Conservation (phyloP, 2,888 invertebrate genomes). For the Caenorhabditis afra region DNA sequence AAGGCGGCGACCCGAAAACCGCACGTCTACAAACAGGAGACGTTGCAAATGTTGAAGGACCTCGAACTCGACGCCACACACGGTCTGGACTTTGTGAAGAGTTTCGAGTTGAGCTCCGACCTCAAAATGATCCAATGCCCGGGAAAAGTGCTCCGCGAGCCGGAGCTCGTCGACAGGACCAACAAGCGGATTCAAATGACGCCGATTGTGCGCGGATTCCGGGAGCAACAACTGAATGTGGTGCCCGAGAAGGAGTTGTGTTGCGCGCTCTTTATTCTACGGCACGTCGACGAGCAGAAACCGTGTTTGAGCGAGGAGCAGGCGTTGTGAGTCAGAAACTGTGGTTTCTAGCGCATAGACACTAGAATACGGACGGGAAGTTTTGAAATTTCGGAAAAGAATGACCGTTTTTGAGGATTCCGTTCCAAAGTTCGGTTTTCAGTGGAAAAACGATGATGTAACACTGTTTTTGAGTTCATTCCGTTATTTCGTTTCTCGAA, state of each 20-base stretch:
- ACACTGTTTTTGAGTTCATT: no score
- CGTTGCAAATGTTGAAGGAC: conserved; percentile 42
- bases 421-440: no score
- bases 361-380: no score
- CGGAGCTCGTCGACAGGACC: conserved; percentile 35
- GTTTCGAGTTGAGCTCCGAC: conserved; percentile 24
- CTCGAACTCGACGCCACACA: conserved; percentile 29
- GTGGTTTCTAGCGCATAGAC: background rate
- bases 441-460: no score
- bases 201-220: conserved; percentile 40
- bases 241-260: conserved; percentile 43
- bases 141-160: conserved; percentile 55
- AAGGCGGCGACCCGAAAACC: conserved; percentile 39
- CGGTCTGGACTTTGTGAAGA: conserved; percentile 27
- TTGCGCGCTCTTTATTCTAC: conserved; percentile 28
- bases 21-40: conserved; percentile 30
- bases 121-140: conserved; percentile 43
- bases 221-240: conserved; percentile 43
- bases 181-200: conserved; percentile 37
- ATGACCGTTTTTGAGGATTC: no score
- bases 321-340: conserved; percentile 3
- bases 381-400: no score
- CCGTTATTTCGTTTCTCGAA: no score
- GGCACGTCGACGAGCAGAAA: background rate
- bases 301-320: conserved; percentile 8